These are phyloP conservation scores for Magallana gigas DNA, from an alignment of 1,140 invertebrate species.

Conservation along the genomic window DNA sequence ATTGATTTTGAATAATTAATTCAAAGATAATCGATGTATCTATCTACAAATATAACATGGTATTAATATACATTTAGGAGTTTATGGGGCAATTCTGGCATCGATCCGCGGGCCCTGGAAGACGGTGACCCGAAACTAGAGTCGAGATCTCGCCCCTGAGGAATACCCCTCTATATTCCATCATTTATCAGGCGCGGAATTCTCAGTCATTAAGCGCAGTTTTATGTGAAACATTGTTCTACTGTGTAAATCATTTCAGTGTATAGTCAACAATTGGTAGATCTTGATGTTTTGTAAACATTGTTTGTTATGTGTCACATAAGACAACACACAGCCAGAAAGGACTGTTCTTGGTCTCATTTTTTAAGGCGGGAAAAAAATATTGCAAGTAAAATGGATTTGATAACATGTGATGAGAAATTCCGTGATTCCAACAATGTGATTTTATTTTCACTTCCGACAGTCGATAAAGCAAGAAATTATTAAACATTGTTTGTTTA, in stretches of 20 bases:
- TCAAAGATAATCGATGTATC: conserved; percentile 25
- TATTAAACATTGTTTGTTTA: conserved; percentile 28
- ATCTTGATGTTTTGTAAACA: not conserved
- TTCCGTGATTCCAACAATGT: too few relatives aligned
- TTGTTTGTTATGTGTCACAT: not conserved
- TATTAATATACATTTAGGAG: not conserved
- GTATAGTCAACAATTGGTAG: not conserved
- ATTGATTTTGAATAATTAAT: conserved; percentile 27
- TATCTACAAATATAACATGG: conserved; percentile 28
- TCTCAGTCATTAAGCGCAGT: conserved; percentile 9
- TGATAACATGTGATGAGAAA: too few relatives aligned
- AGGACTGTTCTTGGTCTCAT: too few relatives aligned
- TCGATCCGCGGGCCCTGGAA: not conserved
- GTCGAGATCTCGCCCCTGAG: not conserved
- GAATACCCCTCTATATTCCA: conserved; percentile 14
- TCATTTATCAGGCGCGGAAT: not conserved
- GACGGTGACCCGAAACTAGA: conserved; percentile 11
- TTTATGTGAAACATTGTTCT: not conserved
- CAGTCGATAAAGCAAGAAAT: not conserved
- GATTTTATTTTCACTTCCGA: not conserved
- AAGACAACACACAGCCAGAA: not conserved
- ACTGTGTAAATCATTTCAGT: not conserved
- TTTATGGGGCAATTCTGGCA: not conserved
- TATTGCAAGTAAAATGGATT: too few relatives aligned
- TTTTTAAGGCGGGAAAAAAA: too few relatives aligned